Conservation (phyloP, 2,797 vertebrate species). For the Centropyge bicolor region DNA sequence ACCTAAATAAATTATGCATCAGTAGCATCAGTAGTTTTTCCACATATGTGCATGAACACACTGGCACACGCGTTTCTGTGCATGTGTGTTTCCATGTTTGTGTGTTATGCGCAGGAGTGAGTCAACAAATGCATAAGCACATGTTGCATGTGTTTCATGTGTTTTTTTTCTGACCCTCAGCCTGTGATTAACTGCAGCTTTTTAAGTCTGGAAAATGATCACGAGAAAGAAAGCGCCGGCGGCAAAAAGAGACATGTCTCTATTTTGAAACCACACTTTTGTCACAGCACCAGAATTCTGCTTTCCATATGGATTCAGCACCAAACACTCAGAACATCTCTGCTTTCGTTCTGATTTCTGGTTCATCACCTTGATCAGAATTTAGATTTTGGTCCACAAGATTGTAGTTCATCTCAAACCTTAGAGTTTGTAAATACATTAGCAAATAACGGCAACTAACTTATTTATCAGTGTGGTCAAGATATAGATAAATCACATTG, state of each 20-base stretch:
- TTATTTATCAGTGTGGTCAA: neutral
- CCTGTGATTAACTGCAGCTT: conserved; percentile 58
- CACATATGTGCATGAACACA: neutral
- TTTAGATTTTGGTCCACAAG: neutral
- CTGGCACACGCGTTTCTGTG: conserved; percentile 21
- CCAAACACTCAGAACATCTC: neutral
- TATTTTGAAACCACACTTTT: conserved; percentile 61
- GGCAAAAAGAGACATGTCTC: conserved; percentile 49
- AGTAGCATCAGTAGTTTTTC: neutral
- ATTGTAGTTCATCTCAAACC: neutral
- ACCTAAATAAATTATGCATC: conserved; percentile 9
- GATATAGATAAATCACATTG: neutral
- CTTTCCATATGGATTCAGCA: conserved; percentile 45
- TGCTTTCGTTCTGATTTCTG: conserved; percentile 6
- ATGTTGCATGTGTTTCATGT: conserved; percentile 47
- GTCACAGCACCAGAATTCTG: conserved; percentile 29
- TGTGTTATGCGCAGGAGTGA: conserved; percentile 26
- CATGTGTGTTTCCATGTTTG: conserved; percentile 3
- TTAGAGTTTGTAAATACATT: too few relatives aligned
- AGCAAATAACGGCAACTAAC: neutral
- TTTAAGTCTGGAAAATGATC: conserved; percentile 61
- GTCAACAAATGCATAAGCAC: conserved; percentile 44
- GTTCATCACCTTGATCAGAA: neutral
- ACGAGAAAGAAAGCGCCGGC: conserved; percentile 48
- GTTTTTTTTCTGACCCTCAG: conserved; percentile 47